Percentiles rank a stretch among this genome's conserved stretches.
Conservation (phyloP, 2,113 vertebrate genomes). For the Hemibagrus wyckioides region DNA sequence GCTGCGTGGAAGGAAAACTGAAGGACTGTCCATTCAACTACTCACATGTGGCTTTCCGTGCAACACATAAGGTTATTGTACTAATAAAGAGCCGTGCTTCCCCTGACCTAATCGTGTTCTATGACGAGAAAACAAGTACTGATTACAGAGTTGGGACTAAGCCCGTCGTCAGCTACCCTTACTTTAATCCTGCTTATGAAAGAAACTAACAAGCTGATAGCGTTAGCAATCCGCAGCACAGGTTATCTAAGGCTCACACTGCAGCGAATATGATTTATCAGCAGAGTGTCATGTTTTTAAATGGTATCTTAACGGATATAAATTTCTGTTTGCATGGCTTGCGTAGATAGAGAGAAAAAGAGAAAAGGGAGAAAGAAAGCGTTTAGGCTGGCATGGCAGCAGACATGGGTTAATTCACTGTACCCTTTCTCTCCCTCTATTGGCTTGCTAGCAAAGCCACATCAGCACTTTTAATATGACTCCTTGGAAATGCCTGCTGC, state of each 20-base stretch:
- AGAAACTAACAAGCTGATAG: constrained; percentile 25
- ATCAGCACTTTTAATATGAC: constrained; percentile 74
- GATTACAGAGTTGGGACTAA: constrained; percentile 21
- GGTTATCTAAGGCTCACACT: background rate
- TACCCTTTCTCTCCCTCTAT: constrained; percentile 46
- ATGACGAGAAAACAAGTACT: constrained; percentile 6
- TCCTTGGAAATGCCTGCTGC: constrained; percentile 70
- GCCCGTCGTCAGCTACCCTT: background rate
- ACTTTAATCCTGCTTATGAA: constrained; percentile 35
- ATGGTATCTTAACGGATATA: background rate
- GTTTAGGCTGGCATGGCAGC: constrained; percentile 51
- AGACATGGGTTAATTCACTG: constrained; percentile 65
- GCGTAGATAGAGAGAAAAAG: background rate
- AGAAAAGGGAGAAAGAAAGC: background rate
- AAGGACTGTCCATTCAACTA: background rate
- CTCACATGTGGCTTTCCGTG: background rate
- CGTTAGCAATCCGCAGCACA: constrained; percentile 7
- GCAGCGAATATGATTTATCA: background rate
- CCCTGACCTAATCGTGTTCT: background rate
- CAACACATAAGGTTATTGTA: background rate
- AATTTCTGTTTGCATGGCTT: background rate
- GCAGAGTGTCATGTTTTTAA: constrained; percentile 1
- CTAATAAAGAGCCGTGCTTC: constrained; percentile 8
- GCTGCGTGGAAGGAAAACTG: background rate
- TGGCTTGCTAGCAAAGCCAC: constrained; percentile 65